Base-by-base conservation (phyloP, 2,888 invertebrate species). In the Limnephilus marmoratus region DNA sequence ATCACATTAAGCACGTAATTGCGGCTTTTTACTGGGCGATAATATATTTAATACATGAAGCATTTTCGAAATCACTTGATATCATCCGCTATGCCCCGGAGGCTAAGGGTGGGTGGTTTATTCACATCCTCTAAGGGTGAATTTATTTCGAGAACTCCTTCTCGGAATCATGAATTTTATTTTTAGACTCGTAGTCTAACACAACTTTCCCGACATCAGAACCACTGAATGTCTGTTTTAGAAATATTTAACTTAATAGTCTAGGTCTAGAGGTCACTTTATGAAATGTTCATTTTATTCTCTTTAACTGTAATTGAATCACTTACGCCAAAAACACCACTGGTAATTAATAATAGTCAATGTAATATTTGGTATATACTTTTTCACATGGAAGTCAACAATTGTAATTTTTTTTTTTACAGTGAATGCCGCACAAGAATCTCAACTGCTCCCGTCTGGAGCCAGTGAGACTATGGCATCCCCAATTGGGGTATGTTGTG, bases 11-110 rank as follows among this genome's bases (percentile, higher is more conserved):
- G 5, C 0, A 24, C 2, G 18, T 68, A 24, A 68, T 68, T 68
- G 24, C 7, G 5, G 24, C 24, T 24, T 68, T 9, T 24, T 68
- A 24, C 68, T 9, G n/a, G 9, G 24, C n/a, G 3, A 82, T 82
- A 31, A 82, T 82, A 31, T 82, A 15, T 82, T 82, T 15, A 45
- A n/a, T 13, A 82, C 45, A 18, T 37, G 37, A 31, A 85, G n/a
- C 85, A 41, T 85, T 45, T 85, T 85, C 85, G 12, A 85, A 85
- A 85, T 85, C 45, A 85, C 85, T 85, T 85, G 37, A 85, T 37
- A 85, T 45, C n/a, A 45, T 24, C 85, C 68, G 24, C 7, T 24
- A 68, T 68, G 24, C 68, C 9, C 68, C 24, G 68, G 68, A 68
- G 24, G 68, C 24, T 24, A 68, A 7, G 68, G 68, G 68, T 68